Percentiles rank a stretch among this genome's conserved stretches.
phyloP scores from a whole-genome alignment of 2,888 invertebrate genomes.

The Halictus quadricinctus region DNA sequence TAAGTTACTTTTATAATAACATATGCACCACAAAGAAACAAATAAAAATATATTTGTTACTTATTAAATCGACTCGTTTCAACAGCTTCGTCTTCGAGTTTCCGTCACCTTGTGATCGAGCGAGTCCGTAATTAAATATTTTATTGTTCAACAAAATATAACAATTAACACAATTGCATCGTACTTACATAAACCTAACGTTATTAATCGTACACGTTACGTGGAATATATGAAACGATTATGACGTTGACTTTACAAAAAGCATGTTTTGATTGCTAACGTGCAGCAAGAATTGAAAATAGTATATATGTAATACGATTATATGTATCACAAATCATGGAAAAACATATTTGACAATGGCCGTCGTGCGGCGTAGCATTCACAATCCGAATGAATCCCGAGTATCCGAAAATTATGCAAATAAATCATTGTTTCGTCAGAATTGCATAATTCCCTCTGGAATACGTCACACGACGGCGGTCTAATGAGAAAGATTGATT shows the following conservation, averaged over 20 bases:
- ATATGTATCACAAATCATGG: slow-evolving; percentile 40
- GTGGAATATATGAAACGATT: slow-evolving; percentile 51
- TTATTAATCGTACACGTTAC: slow-evolving; percentile 47
- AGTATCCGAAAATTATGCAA: too few species aligned
- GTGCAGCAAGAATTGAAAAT: slow-evolving; percentile 36
- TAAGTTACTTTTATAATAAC: slow-evolving; percentile 61
- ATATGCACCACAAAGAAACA: slow-evolving; percentile 43
- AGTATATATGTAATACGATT: slow-evolving; percentile 18
- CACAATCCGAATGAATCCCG: neutral
- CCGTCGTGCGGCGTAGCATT: slow-evolving; percentile 28
- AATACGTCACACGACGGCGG: slow-evolving; percentile 17
- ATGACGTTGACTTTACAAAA: slow-evolving; percentile 45
- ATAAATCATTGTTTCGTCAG: slow-evolving; percentile 2
- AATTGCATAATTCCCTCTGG: slow-evolving; percentile 9
- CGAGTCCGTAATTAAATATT: slow-evolving; percentile 72
- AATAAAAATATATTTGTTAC: slow-evolving; percentile 60
- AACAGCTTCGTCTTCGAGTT: neutral
- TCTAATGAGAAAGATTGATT: slow-evolving; percentile 14
- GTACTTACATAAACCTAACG: slow-evolving; percentile 61
- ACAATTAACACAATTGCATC: slow-evolving; percentile 71
- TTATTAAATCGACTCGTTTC: slow-evolving; percentile 16
- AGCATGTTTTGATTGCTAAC: slow-evolving; percentile 48
- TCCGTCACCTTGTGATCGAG: neutral
- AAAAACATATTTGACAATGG: slow-evolving; percentile 42
- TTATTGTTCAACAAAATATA: slow-evolving; percentile 80